These are phyloP conservation scores for Picus viridis DNA, from an alignment of 2,797 vertebrate genomes.

Conservation along the genomic window DNA sequence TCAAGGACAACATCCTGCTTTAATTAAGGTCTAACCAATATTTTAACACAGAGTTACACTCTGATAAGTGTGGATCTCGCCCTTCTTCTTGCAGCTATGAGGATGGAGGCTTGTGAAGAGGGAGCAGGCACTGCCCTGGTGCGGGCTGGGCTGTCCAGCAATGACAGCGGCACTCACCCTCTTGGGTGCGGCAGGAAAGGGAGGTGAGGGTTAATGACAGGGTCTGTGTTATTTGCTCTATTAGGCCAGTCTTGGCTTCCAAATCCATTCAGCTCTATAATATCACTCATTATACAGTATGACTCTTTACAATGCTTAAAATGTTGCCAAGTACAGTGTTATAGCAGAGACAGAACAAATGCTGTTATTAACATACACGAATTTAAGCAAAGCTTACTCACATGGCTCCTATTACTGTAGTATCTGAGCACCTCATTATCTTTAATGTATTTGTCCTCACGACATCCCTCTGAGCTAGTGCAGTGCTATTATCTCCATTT, in stretches of 20 bases:
- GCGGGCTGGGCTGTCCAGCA: accelerated
- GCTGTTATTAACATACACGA: constrained; percentile 40
- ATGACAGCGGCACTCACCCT: neutral
- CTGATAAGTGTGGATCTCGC: neutral
- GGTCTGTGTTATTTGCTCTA: neutral
- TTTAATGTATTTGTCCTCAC: constrained; percentile 55
- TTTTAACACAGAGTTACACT: neutral
- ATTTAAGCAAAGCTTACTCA: constrained; percentile 54
- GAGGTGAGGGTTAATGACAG: constrained; percentile 48
- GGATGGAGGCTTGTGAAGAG: neutral
- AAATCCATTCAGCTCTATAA: constrained; percentile 51
- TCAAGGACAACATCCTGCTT: neutral
- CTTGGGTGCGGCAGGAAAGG: constrained; percentile 20
- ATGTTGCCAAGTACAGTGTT: constrained; percentile 50
- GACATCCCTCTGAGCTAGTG: neutral
- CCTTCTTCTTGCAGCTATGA: neutral
- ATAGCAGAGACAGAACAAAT: neutral
- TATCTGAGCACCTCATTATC: constrained; percentile 43
- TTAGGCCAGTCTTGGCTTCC: constrained; percentile 45
- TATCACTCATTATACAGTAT: constrained; percentile 44
- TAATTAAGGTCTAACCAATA: neutral
- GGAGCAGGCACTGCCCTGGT: neutral
- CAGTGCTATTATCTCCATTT: constrained; percentile 48
- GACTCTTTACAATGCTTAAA: constrained; percentile 40
- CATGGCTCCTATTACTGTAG: neutral